Evolutionary conservation across 2,113 vertebrate genomes (phyloP).

Genomic region (Myiagra hebetior): DNA sequence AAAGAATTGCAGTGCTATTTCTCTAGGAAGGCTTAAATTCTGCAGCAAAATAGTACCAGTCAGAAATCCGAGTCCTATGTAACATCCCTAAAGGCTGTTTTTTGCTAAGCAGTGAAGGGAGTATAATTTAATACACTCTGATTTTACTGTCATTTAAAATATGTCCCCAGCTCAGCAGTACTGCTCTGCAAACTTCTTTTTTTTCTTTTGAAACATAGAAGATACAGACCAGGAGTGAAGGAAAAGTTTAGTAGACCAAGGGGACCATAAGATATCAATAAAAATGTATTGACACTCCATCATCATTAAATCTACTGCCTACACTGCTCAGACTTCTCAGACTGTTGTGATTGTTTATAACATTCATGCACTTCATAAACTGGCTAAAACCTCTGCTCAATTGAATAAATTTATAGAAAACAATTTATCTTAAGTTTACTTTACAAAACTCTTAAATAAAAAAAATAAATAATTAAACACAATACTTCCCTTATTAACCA

Average conservation of each 20-base stretch:
- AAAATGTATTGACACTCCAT: not conserved
- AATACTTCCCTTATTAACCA: not conserved
- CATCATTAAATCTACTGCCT: not conserved
- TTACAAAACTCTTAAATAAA: not conserved
- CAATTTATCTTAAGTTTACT: not conserved
- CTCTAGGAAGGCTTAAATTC: not conserved
- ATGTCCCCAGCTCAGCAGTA: not conserved
- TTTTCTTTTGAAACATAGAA: not conserved
- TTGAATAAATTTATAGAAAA: not conserved
- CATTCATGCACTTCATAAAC: not conserved
- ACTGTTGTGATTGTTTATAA: not conserved
- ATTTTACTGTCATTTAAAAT: constrained; percentile 45
- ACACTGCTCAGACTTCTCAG: not conserved
- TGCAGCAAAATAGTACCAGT: constrained; percentile 5
- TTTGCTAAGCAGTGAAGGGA: not conserved
- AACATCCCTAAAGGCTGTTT: not conserved
- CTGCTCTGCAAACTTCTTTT: not conserved
- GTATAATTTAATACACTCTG: constrained; percentile 13
- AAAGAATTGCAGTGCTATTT: not conserved
- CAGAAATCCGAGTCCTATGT: not conserved
- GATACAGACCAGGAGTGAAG: not conserved
- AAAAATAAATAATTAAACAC: not conserved
- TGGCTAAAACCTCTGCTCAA: not conserved
- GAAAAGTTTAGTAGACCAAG: not conserved
- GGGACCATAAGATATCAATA: not conserved